phyloP scores from a whole-genome alignment of 2,113 vertebrate species.

The Platichthys stellatus region DNA sequence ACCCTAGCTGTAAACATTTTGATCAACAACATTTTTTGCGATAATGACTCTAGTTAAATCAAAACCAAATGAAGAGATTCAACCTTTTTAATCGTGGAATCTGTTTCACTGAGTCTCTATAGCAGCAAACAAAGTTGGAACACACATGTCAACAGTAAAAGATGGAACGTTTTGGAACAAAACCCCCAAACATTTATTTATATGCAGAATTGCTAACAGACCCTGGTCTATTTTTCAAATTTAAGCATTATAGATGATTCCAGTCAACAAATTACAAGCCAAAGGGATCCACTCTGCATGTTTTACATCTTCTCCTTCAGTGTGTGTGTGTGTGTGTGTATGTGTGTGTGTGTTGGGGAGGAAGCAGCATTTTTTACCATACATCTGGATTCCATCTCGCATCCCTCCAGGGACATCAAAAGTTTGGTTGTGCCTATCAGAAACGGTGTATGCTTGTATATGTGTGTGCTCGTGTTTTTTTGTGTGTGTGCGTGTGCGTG shows the following conservation, averaged over 20 bases:
- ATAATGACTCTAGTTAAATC: too few species aligned
- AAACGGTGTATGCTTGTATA: constrained; percentile 15
- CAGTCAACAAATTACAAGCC: constrained; percentile 49
- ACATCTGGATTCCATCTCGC: constrained; percentile 75
- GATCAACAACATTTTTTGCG: too few species aligned
- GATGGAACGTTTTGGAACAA: neutral
- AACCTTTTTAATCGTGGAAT: neutral
- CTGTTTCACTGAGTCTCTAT: neutral
- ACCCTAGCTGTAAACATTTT: neutral
- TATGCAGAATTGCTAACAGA: constrained; percentile 22
- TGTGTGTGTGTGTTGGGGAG: constrained; percentile 22
- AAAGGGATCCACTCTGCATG: constrained; percentile 45
- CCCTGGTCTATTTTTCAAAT: constrained; percentile 37
- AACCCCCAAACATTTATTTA: neutral
- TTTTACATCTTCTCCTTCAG: constrained; percentile 51
- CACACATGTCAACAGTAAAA: neutral
- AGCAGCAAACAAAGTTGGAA: neutral
- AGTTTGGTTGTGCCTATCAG: constrained; percentile 47
- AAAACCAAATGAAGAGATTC: neutral
- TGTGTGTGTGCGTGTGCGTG: neutral
- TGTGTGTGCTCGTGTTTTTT: neutral
- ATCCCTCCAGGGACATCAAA: constrained; percentile 66
- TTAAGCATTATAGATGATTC: constrained; percentile 33
- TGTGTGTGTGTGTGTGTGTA: constrained; percentile 10
- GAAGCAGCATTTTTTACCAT: constrained; percentile 50